Base-by-base conservation (phyloP, 1,140 invertebrate species). In the Drosophila virilis region DNA sequence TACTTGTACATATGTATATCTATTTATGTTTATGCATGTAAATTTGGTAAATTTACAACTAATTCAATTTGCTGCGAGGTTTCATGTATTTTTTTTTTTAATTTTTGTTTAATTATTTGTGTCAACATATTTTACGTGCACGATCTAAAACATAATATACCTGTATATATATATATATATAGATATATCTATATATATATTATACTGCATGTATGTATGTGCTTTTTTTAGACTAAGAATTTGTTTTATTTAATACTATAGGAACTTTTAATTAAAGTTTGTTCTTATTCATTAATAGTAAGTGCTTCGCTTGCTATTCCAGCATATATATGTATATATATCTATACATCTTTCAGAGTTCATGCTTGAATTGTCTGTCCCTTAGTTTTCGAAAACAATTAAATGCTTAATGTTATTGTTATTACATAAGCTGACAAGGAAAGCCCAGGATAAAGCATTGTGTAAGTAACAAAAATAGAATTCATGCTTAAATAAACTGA, bases 181-280 rank as follows among this genome's bases (percentile, higher is more conserved):
- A 6, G 8, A 0, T 8, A 45, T 55, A 6, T 13, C 3, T 62
- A 9, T 62, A 55, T 43, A 58, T 55, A 22, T 65, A 35, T 33
- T 58, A 33, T 55, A 12, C 46, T 54, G 43, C 42, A 33, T 54
- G 33, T 15, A 17, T 10, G 33, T 52, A 8, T 28, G 15, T 57
- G 17, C 42, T 10, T 59, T 52, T 35, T 43, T 55, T 52, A 43
- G 42, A 10, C 50, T 61, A 60, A 64, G 17, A 54, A 52, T 60
- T 40, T 48, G 10, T 48, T 40, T 51, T 65, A 57, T 82, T 82
- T 51, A 79, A 74, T 72, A 71, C 81, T 84, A 83, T 84, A 84
- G 81, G 81, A 84, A 84, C 81, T 83, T 83, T 64, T 77, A 73
- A 74, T 67, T 77, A 70, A 80, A 62, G 65, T 76, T 74, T 51